Conservation (phyloP, 2,888 invertebrate species). For the Eristalinus sepulchralis region DNA sequence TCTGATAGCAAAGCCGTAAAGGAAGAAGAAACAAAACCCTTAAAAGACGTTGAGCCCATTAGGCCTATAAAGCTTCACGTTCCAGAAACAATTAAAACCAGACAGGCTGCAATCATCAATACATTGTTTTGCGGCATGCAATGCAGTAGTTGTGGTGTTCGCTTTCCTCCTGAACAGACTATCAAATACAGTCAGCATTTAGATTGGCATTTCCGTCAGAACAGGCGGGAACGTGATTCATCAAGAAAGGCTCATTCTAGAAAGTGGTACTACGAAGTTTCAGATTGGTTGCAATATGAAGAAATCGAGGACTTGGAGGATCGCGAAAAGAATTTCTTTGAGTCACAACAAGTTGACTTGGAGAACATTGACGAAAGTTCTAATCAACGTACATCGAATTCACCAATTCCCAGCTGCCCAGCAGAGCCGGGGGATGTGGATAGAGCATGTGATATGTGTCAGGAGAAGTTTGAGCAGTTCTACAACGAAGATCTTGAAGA, state of each 20-base stretch:
- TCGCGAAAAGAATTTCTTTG: slow-evolving; percentile 94
- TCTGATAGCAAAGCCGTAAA: slow-evolving; percentile 25
- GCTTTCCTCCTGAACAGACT: slow-evolving; percentile 94
- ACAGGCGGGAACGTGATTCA: slow-evolving; percentile 92
- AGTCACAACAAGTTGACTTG: slow-evolving; percentile 84
- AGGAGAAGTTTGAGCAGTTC: slow-evolving; percentile 96
- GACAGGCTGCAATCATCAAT: slow-evolving; percentile 87
- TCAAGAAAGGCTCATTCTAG: slow-evolving; percentile 91
- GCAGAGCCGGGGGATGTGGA: slow-evolving; percentile 85
- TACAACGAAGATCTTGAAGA: slow-evolving; percentile 98
- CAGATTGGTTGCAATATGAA: slow-evolving; percentile 97
- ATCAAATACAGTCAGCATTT: slow-evolving; percentile 96
- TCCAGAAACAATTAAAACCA: slow-evolving; percentile 88
- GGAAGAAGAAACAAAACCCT: slow-evolving; percentile 77
- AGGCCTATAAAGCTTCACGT: slow-evolving; percentile 86
- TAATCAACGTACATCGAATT: slow-evolving; percentile 82
- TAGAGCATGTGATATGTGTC: slow-evolving; percentile 92
- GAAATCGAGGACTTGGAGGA: slow-evolving; percentile 96
- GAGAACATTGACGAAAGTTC: slow-evolving; percentile 83
- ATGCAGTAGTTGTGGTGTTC: slow-evolving; percentile 97
- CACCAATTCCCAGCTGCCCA: slow-evolving; percentile 87
- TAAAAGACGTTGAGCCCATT: slow-evolving; percentile 80
- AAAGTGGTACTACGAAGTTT: slow-evolving; percentile 93
- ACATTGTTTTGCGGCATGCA: slow-evolving; percentile 94
- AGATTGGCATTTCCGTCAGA: slow-evolving; percentile 99